These are phyloP conservation scores for Mustelus asterias DNA, from an alignment of 2,113 vertebrate genomes.

Conservation along the genomic window DNA sequence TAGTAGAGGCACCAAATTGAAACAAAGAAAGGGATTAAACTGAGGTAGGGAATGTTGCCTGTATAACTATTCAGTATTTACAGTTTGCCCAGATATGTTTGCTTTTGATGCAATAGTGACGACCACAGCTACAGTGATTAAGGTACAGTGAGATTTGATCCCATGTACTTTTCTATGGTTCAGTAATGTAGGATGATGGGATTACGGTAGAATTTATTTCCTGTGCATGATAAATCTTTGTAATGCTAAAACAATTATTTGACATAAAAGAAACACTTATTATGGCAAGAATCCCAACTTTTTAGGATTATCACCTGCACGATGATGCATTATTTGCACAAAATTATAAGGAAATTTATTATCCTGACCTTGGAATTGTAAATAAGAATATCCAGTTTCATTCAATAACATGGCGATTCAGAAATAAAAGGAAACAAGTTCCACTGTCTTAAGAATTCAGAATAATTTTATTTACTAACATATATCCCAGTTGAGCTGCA, in stretches of 20 bases:
- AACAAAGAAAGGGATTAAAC: not conserved
- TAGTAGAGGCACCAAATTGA: not conserved
- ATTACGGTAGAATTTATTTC: not conserved
- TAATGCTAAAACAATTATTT: not conserved
- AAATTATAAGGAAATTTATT: not conserved
- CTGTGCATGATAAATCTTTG: not conserved
- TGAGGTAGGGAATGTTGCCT: not conserved
- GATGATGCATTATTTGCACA: not conserved
- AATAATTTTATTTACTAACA: no score
- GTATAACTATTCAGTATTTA: not conserved
- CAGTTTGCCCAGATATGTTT: not conserved
- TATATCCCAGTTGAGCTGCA: no score
- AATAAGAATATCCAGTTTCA: not conserved
- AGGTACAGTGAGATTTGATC: not conserved
- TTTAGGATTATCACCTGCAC: not conserved
- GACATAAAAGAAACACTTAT: not conserved
- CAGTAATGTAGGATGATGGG: not conserved
- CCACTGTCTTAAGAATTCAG: no score
- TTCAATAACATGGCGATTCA: not conserved
- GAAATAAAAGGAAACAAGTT: not conserved
- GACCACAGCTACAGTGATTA: not conserved
- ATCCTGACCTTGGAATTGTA: not conserved
- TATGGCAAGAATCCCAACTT: not conserved
- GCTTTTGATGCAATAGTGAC: not conserved
- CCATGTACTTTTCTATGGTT: not conserved